Percentiles rank a stretch among this genome's conserved stretches.
phyloP scores from a whole-genome alignment of 2,797 vertebrate species.

The Rallus crepitans region DNA sequence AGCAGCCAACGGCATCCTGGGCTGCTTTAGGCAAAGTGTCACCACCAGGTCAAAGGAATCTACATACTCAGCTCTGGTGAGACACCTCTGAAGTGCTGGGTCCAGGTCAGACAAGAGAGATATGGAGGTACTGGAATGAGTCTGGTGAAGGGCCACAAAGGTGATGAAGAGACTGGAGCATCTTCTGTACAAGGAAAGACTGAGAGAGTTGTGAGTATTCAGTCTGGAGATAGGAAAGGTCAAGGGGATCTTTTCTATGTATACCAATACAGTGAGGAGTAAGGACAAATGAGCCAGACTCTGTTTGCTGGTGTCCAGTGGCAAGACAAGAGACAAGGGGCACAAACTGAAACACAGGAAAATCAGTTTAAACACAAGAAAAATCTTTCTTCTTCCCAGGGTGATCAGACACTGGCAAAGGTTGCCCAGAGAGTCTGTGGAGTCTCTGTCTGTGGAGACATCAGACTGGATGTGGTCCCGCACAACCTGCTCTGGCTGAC shows the following conservation, averaged over 20 bases:
- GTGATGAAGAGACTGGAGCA: neutral
- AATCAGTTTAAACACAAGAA: neutral
- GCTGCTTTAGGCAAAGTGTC: neutral
- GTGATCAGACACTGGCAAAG: neutral
- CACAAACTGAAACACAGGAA: neutral
- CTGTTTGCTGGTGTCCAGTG: neutral
- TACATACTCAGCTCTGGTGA: neutral
- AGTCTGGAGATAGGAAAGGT: neutral
- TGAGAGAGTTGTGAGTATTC: neutral
- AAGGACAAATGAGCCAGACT: neutral
- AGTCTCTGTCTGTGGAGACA: neutral
- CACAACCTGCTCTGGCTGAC: neutral
- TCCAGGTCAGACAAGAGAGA: neutral
- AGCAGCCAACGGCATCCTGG: neutral
- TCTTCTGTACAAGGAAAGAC: neutral
- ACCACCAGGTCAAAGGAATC: neutral
- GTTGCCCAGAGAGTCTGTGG: neutral
- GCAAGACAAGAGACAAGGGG: neutral
- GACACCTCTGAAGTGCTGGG: neutral
- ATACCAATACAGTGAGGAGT: neutral
- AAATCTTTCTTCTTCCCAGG: neutral
- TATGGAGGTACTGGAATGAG: neutral
- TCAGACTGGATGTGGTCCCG: neutral
- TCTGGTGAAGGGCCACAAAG: neutral
- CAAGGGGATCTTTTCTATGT: neutral